A percentile compares a stretch with the other conserved stretches of the same genome.
These are phyloP conservation scores for Drosophila yakuba DNA, from an alignment of 1,140 invertebrate species.

Conservation along the genomic window DNA sequence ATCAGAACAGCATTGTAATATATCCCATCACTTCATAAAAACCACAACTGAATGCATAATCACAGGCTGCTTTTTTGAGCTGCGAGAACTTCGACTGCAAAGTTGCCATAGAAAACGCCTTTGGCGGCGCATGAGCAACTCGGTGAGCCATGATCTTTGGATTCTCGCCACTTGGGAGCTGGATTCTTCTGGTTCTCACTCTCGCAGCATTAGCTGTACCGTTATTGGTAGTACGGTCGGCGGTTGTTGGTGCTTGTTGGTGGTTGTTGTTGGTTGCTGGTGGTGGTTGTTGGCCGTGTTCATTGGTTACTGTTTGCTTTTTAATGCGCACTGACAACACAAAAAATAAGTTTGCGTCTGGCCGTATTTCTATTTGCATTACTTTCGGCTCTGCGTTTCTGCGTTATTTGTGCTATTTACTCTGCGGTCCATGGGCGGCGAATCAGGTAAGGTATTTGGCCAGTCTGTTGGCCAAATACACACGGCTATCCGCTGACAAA, in stretches of 20 bases:
- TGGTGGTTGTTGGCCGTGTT: constrained; percentile 39
- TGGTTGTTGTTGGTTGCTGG: not conserved
- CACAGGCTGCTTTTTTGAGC: not conserved
- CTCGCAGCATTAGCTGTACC: constrained; percentile 63
- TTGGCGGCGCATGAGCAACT: constrained; percentile 32
- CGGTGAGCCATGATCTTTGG: constrained; percentile 27
- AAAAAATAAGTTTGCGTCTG: constrained; percentile 41
- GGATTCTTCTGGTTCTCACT: constrained; percentile 73
- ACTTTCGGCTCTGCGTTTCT: constrained; percentile 26
- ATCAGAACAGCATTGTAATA: not conserved
- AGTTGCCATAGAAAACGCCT: constrained; percentile 19
- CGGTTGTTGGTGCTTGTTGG: not conserved
- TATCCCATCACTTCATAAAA: not conserved
- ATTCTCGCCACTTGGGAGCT: constrained; percentile 20
- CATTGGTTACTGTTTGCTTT: constrained; percentile 48
- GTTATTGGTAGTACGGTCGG: constrained; percentile 44
- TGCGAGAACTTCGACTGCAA: not conserved
- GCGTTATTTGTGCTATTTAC: constrained; percentile 68
- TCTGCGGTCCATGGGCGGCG: constrained; percentile 64
- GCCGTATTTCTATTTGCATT: constrained; percentile 45
- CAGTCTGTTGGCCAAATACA: constrained; percentile 50
- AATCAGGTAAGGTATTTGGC: constrained; percentile 68
- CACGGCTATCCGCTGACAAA: constrained; percentile 8
- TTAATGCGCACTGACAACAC: constrained; percentile 68
- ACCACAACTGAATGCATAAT: not conserved